Conservation (phyloP, 2,113 vertebrate species). For the Pygoscelis adeliae region DNA sequence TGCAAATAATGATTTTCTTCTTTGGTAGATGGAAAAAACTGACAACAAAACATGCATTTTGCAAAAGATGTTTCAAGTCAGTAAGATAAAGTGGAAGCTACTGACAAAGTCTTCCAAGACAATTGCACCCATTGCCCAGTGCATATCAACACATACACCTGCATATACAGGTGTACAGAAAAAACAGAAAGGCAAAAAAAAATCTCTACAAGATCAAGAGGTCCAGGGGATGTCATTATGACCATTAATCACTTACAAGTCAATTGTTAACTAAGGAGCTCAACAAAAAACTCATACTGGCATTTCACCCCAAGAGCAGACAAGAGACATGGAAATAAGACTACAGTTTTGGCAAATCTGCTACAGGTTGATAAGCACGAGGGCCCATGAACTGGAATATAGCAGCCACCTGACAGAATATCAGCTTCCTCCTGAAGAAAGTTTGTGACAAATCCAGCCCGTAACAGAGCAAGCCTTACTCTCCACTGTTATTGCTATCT, state of each 20-base stretch:
- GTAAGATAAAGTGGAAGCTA: neutral
- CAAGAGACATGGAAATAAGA: neutral
- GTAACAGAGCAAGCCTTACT: neutral
- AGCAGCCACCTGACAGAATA: neutral
- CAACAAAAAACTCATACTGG: neutral
- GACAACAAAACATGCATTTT: neutral
- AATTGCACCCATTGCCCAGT: neutral
- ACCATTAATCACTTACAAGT: neutral
- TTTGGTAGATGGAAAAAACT: neutral
- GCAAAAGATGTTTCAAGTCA: neutral
- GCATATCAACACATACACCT: neutral
- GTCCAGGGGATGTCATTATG: neutral
- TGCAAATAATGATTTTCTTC: neutral
- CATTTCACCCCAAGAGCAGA: neutral
- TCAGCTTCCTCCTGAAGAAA: neutral
- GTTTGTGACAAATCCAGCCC: neutral
- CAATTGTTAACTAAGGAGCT: neutral
- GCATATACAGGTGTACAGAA: neutral
- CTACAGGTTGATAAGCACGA: neutral
- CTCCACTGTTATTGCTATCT: neutral
- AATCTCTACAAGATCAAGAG: neutral
- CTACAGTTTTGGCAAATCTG: neutral
- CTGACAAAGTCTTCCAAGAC: neutral
- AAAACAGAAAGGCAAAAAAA: neutral
- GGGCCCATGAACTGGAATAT: neutral